phyloP scores from a whole-genome alignment of 2,113 vertebrate species.

The Pelecanoides urinatrix region DNA sequence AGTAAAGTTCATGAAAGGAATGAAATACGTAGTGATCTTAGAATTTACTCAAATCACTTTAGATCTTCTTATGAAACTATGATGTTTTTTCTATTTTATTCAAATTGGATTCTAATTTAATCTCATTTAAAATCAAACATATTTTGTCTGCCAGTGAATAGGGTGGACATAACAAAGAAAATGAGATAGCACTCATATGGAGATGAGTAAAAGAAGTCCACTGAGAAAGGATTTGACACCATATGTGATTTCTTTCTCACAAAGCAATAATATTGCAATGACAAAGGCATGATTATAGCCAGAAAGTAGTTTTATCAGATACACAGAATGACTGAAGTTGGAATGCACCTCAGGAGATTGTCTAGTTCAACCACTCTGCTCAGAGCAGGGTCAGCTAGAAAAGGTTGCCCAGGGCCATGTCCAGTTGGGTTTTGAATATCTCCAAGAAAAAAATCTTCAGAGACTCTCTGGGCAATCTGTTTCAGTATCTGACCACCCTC shows the following conservation, averaged over 20 bases:
- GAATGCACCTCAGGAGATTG: background rate
- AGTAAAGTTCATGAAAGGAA: background rate
- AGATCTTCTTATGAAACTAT: background rate
- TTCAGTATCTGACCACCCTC: background rate
- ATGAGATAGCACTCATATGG: background rate
- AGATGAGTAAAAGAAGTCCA: background rate
- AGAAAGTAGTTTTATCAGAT: background rate
- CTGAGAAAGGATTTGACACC: background rate
- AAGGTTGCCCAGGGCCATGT: background rate
- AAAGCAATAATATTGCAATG: background rate
- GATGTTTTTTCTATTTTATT: background rate
- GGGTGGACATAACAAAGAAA: background rate
- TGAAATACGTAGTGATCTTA: background rate
- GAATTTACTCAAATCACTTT: background rate
- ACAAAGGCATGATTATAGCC: background rate
- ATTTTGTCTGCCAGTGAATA: slow-evolving; percentile 36
- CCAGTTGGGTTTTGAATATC: background rate
- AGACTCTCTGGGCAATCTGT: background rate
- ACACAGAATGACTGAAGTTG: background rate
- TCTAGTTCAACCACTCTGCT: background rate
- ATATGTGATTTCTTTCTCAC: background rate
- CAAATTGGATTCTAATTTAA: background rate
- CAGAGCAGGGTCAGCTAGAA: background rate
- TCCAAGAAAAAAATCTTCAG: background rate
- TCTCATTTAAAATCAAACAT: slow-evolving; percentile 12